phyloP scores from a whole-genome alignment of 2,797 vertebrate species.

The Notoglanidium macrostoma region DNA sequence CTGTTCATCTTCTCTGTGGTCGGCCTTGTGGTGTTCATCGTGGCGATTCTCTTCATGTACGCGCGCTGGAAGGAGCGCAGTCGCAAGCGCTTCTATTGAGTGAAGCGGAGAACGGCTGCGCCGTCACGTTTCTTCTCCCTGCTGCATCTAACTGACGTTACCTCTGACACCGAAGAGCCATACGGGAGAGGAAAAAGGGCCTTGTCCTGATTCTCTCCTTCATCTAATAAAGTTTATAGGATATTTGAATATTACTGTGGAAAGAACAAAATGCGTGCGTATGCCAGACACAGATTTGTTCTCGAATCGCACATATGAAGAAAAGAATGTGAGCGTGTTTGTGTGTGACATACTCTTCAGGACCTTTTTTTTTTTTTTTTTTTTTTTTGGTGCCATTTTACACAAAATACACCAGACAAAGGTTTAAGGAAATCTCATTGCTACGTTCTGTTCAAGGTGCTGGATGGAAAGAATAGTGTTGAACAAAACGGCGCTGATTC shows the following conservation, averaged over 20 bases:
- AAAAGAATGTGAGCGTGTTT: too few species aligned
- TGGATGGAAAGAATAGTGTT: neutral
- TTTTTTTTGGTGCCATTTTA: neutral
- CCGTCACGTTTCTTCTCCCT: neutral
- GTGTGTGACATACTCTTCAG: neutral
- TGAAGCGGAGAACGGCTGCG: too few species aligned
- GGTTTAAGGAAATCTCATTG: too few species aligned
- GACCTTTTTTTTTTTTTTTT: neutral
- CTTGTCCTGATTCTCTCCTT: neutral
- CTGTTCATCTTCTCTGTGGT: slow-evolving; percentile 85
- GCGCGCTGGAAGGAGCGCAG: slow-evolving; percentile 91
- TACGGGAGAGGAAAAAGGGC: neutral
- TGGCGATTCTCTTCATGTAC: slow-evolving; percentile 81
- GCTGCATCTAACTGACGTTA: slow-evolving; percentile 24
- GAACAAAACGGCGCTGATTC: neutral
- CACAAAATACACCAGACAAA: neutral
- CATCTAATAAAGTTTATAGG: neutral
- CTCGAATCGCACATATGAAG: neutral
- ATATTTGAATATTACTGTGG: neutral
- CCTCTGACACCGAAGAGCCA: slow-evolving; percentile 38
- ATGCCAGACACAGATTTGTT: neutral
- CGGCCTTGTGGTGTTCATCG: slow-evolving; percentile 80
- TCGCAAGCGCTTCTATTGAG: slow-evolving; percentile 93
- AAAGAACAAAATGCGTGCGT: slow-evolving; percentile 2
- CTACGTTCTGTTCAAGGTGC: neutral